phyloP scores from a whole-genome alignment of 2,797 vertebrate genomes.

The Acridotheres tristis region DNA sequence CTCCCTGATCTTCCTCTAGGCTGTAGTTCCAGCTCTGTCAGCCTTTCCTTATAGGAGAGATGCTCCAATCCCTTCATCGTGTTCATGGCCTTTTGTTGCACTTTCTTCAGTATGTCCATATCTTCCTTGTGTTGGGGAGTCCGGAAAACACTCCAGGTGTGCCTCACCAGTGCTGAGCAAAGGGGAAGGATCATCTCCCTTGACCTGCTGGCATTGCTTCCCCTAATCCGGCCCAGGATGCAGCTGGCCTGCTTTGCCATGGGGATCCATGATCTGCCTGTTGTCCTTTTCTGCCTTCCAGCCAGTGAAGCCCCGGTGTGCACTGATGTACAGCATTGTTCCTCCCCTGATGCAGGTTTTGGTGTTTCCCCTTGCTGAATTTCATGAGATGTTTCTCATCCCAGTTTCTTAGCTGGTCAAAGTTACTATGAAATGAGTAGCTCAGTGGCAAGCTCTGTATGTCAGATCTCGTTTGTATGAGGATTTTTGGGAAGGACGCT shows the following conservation, averaged over 20 bases:
- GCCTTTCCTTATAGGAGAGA: neutral
- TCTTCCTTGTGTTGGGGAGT: neutral
- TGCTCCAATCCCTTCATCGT: neutral
- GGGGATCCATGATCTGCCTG: too few relatives aligned
- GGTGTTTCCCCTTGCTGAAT: neutral
- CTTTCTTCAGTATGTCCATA: neutral
- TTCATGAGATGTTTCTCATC: neutral
- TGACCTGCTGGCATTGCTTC: neutral
- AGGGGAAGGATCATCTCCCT: neutral
- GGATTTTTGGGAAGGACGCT: neutral
- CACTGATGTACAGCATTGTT: accelerated
- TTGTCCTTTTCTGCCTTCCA: neutral
- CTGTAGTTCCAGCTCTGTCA: neutral
- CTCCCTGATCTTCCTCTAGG: neutral
- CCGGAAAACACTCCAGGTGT: neutral
- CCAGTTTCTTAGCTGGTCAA: neutral
- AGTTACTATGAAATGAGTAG: neutral
- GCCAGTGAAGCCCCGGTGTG: accelerated
- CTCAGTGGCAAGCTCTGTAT: neutral
- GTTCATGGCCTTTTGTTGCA: neutral
- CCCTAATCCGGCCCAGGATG: neutral
- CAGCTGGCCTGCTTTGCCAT: neutral
- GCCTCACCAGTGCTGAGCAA: neutral
- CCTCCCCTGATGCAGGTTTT: neutral
- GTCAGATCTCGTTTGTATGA: neutral